These are phyloP conservation scores for Drosophila jambulina DNA, from an alignment of 1,140 invertebrate genomes.

Conservation along the genomic window DNA sequence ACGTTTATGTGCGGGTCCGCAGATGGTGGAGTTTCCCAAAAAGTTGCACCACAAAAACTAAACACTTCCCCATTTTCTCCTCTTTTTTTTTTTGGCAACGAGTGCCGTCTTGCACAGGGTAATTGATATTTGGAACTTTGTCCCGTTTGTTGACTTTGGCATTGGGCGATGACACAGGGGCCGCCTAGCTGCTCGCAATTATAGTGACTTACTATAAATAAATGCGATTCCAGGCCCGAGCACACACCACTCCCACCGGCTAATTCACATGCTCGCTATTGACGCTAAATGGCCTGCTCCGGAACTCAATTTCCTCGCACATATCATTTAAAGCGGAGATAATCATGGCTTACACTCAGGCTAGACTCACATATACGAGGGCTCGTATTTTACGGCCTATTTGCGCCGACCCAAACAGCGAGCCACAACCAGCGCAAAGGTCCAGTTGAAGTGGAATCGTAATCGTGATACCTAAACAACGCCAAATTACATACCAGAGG, in stretches of 20 bases:
- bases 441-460: constrained; percentile 45
- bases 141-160: constrained; percentile 34
- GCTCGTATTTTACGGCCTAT: constrained; percentile 54
- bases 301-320: constrained; percentile 47
- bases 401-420: constrained; percentile 5
- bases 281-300: constrained; percentile 48
- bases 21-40: constrained; percentile 30
- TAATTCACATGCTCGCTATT: constrained; percentile 65
- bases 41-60: constrained; percentile 73
- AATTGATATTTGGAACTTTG: constrained; percentile 52
- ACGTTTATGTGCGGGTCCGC: constrained; percentile 68
- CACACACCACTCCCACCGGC: constrained; percentile 35
- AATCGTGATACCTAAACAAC: constrained; percentile 84
- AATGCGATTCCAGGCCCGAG: constrained; percentile 18
- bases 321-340: constrained; percentile 79
- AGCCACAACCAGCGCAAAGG: constrained; percentile 2
- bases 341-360: constrained; percentile 83
- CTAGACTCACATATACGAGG: constrained; percentile 28
- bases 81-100: constrained; percentile 56
- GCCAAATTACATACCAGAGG: constrained; percentile 83
- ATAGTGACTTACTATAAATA: constrained; percentile 51
- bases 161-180: not conserved
- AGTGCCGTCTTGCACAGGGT: constrained; percentile 31
- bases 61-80: constrained; percentile 19
- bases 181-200: constrained; percentile 41